Base-by-base conservation (phyloP, 2,113 vertebrate species). In the Brienomyrus brachyistius region DNA sequence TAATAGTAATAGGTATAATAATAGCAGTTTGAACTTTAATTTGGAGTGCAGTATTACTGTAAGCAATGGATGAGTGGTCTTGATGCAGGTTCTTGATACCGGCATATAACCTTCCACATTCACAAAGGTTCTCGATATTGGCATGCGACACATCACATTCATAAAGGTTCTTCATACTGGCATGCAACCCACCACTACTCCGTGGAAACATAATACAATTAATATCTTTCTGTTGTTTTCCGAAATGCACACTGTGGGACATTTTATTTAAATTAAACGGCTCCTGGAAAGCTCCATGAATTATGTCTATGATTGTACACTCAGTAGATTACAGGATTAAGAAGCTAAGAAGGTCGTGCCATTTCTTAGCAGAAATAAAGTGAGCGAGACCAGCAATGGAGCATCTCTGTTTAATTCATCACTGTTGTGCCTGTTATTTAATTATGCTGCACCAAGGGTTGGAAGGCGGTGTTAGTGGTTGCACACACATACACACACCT, bases 281-380 rank as follows among this genome's bases (percentile, higher is more conserved):
- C 90, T 70, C 74, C 92, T 90, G 91, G 89, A 82, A 93, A 92
- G 94, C 93, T 91, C 91, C 90, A 93, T 93, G 94, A 92, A 91
- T 90, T 90, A 93, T 94, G 93, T 95, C 94, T 94, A 93, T 93
- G 96, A 95, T 94, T 62, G 27, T 74, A 15, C 9, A 35, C 94
- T 96, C 94, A 92, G 90, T 95, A 96, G 96, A 96, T 97, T 97
- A 97, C 94, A 96, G 96, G 96, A 97, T 97, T 97, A 97, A 94
- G 93, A 95, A 95, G 74, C 94, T 96, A 94, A 95, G 84, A 96
- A 96, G 96, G 96, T 96, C 95, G 96, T 95, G 96, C 95, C 96
- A 95, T 96, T 96, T 96, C 94, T 96, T 93, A 95, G 96, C 91
- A 93, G 90, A 91, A 92, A 92, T 92, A 89, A 90, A 94, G 91